Conservation (phyloP, 2,113 vertebrate genomes). For the Zosterops japonicus region DNA sequence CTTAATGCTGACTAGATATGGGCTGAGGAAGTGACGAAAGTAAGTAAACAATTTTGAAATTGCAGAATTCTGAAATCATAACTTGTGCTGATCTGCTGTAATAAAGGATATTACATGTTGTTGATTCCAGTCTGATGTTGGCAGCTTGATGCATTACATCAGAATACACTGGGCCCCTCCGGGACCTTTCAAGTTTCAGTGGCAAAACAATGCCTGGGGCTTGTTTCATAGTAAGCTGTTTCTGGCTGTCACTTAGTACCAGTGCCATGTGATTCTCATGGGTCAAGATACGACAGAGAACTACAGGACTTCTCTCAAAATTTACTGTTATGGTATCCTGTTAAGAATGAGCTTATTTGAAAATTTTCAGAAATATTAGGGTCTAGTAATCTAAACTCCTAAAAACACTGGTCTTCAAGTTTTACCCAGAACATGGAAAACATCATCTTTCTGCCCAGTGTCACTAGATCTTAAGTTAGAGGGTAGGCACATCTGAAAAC, state of each 20-base stretch:
- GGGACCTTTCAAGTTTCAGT: not conserved
- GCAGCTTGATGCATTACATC: not conserved
- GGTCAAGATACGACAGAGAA: not conserved
- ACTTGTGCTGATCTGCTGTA: not conserved
- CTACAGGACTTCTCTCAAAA: not conserved
- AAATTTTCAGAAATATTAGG: not conserved
- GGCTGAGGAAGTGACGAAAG: constrained; percentile 93
- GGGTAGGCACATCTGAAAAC: not conserved
- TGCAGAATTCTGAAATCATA: constrained; percentile 34
- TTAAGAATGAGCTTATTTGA: not conserved
- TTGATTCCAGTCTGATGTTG: not conserved
- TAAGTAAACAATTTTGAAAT: constrained; percentile 83
- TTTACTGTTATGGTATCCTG: not conserved
- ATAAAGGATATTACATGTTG: not conserved
- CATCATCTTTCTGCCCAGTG: not conserved
- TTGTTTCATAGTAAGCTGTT: not conserved
- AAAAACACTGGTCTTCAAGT: not conserved
- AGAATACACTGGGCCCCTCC: not conserved
- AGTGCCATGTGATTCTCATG: not conserved
- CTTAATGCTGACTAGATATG: constrained; percentile 92
- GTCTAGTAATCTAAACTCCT: not conserved
- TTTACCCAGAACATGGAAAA: not conserved
- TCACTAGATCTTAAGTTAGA: not conserved
- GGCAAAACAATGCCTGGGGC: not conserved
- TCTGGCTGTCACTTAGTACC: not conserved